Evolutionary conservation across 92 coral and sea anemone species (phyloP), one percentile per base, ranked within the genome.

Genomic region (Zoanthus solanderi): DNA sequence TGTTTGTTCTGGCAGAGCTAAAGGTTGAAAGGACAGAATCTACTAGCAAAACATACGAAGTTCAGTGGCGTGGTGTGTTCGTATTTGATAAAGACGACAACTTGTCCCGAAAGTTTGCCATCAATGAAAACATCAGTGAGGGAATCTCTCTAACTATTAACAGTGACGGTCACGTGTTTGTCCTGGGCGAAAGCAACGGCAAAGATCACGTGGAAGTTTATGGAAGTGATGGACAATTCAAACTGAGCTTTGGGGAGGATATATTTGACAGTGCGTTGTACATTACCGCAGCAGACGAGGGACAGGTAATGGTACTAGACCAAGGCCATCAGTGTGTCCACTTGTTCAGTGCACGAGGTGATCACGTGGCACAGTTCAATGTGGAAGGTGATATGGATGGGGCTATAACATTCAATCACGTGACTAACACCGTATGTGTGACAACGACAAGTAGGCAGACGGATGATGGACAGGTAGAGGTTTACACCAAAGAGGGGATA

Each of bases 131-230:
- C 23, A 60, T 81, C 74, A 81, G 76, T 16, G 85, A 81, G 46
- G 85, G 75, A 2, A 81, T 81, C 17, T 81, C 85, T 5, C 12
- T 81, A 16, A 47, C 85, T 17, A 75, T 81, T 1, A 81, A 81
- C 29, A 66, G 85, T 75, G 32, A 81, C 13, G 60, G 60, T 67
- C 85, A 81, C 85, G 85, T 81, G 85, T 81, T 81, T 66, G 85
- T 81, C 53, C 85, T 81, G 14, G 85, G 75, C 17, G 85, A 81
- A 81, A 18, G 85, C 75, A 81, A 50, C 23, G 75, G 85, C 7
- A 81, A 81, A 46, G 85, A 81, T 63, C 85, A 67, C 23, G 85
- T 81, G 85, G 74, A 66, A 13, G 75, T 81, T 11, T 68, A 65
- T 23, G 61, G 42, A 66, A 81, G 45, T n/a, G 85, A 81, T 13